Conservation (phyloP, 2,797 vertebrate genomes). For the Sebastes hopkinsi region DNA sequence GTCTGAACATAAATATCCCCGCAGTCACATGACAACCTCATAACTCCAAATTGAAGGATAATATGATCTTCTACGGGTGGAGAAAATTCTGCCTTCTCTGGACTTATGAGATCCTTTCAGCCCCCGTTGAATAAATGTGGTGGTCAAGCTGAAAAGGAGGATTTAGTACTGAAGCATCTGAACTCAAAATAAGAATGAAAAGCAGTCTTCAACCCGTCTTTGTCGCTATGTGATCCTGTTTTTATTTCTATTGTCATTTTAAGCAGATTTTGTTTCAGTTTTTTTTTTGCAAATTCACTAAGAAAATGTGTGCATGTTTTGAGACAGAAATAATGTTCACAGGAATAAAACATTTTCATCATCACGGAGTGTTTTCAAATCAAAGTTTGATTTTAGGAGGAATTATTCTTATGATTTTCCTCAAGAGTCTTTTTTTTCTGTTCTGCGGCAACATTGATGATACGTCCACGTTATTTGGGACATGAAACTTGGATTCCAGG, state of each 20-base stretch:
- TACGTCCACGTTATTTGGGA: neutral
- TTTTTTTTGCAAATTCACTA: neutral
- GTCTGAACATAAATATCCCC: conserved; percentile 56
- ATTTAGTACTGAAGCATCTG: neutral
- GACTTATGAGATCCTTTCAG: conserved; percentile 60
- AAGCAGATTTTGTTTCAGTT: neutral
- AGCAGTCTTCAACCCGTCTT: neutral
- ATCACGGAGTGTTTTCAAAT: neutral
- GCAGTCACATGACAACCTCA: conserved; percentile 66
- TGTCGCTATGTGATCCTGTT: neutral
- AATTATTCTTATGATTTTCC: neutral
- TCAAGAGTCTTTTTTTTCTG: neutral
- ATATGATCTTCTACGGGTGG: conserved; percentile 53
- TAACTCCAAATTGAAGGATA: conserved; percentile 67
- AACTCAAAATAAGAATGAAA: neutral
- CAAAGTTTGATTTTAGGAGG: neutral
- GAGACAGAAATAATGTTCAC: neutral
- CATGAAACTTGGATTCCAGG: neutral
- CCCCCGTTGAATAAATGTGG: conserved; percentile 17
- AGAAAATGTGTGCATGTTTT: neutral
- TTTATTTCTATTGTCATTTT: neutral
- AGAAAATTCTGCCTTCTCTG: conserved; percentile 34
- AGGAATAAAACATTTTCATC: neutral
- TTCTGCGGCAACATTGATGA: neutral
- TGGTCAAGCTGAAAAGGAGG: conserved; percentile 47